These are phyloP conservation scores for Turnix velox DNA, from an alignment of 2,113 vertebrate genomes.

Conservation along the genomic window DNA sequence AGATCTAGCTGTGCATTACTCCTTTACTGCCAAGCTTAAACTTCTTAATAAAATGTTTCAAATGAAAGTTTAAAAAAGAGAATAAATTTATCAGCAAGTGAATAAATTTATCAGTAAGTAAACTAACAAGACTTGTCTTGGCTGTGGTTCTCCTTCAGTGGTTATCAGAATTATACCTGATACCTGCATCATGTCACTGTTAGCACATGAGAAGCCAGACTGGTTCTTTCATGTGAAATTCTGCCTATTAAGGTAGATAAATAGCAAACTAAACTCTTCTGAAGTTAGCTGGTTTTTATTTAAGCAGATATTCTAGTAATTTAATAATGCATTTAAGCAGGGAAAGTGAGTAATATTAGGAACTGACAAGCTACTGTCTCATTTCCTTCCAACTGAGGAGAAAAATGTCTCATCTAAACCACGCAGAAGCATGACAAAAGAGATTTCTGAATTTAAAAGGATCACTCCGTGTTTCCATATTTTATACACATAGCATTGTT, in stretches of 20 bases:
- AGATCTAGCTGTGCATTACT: not conserved
- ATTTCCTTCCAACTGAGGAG: not conserved
- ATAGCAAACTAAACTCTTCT: not conserved
- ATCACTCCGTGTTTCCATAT: not conserved
- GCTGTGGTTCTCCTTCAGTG: not conserved
- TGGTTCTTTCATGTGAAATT: not conserved
- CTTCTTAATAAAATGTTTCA: not conserved
- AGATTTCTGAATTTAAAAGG: not conserved
- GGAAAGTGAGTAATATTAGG: not conserved
- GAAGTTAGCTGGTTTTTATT: not conserved
- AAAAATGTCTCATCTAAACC: conserved; percentile 7
- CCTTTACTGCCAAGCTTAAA: not conserved
- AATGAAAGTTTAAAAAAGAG: not conserved
- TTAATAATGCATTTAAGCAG: not conserved
- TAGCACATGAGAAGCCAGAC: not conserved
- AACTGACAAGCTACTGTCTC: not conserved
- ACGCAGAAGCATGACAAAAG: not conserved
- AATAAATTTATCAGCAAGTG: not conserved
- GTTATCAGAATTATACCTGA: not conserved
- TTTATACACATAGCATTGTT: not conserved
- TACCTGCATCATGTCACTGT: not conserved
- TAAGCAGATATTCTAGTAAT: not conserved
- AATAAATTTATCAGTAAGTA: not conserved
- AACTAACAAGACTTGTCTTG: not conserved
- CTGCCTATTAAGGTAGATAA: not conserved